Percentiles rank a stretch among this genome's conserved stretches.
Evolutionary conservation across 35 echinoderm and acorn worm species (phyloP).

Genomic region (Eucidaris tribuloides): DNA sequence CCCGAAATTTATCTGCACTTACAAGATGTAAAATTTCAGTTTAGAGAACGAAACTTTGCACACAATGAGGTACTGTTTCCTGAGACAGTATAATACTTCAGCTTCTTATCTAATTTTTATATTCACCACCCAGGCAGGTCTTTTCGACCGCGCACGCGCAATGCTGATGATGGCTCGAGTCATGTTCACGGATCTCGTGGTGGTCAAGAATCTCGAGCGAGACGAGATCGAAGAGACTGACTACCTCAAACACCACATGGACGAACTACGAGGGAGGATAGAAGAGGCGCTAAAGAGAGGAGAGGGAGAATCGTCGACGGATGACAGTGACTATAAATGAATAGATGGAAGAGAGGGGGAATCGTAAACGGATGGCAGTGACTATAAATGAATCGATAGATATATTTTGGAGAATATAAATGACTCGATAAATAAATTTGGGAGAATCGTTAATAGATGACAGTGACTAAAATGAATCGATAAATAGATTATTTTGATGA

Average conservation of each 20-base stretch:
- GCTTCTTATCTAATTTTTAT: not conserved
- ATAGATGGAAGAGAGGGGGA: not conserved
- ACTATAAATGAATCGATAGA: too few species aligned
- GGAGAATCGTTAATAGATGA: too few species aligned
- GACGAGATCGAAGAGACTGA: slow-evolving; percentile 79
- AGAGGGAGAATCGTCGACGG: slow-evolving; percentile 19
- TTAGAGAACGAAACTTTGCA: not conserved
- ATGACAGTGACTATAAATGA: not conserved
- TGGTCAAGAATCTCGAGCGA: slow-evolving; percentile 73
- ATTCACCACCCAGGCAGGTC: slow-evolving; percentile 48
- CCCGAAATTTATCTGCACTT: too few species aligned
- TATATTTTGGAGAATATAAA: too few species aligned
- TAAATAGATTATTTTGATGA: too few species aligned
- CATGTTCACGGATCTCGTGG: slow-evolving; percentile 88
- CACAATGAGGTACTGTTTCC: not conserved
- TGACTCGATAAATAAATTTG: too few species aligned
- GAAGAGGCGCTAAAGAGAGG: slow-evolving; percentile 34
- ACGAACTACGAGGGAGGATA: slow-evolving; percentile 49
- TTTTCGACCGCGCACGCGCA: slow-evolving; percentile 74
- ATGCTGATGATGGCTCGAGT: slow-evolving; percentile 89
- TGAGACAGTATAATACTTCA: not conserved
- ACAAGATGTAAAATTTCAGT: not conserved
- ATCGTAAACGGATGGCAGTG: too few species aligned
- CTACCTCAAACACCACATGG: slow-evolving; percentile 78
- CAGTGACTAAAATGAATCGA: too few species aligned